Base-by-base conservation (phyloP, 1,140 invertebrate genomes). In the Monomorium pharaonis region DNA sequence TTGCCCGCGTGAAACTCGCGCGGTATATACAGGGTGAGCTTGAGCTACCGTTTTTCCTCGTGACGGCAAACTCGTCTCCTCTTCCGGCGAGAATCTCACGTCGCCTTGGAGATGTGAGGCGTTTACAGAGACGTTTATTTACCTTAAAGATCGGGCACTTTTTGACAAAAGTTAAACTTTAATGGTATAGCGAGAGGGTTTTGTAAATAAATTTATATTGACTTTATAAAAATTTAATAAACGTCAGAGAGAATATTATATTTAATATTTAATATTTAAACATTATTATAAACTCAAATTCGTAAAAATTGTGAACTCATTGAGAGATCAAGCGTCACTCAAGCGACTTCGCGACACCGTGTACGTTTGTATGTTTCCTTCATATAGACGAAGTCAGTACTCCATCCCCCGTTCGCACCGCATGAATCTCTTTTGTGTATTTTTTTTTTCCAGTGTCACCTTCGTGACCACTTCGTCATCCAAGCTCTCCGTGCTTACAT, bases 391-490 rank as follows among this genome's bases (percentile, higher is more conserved):
- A 47, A 84, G 70, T 62, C 42, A 47, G 58, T 51, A 51, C 42
- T 47, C 16, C 21, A 44, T 16, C 37, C 16, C 6, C 14, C 42
- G 7, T 49, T 72, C 3, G 56, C 30, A n/a, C 21, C 18, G 33
- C 58, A 24, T 44, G 56, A 70, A 7, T 18, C 16, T 65, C 42
- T 16, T 12, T 49, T 37, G 30, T 58, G 7, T 1, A 10, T 0
- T 37, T 47, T 60, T 83, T 67, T 80, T 67, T 37, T 27, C n/a
- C 70, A 10, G 6, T 42, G 81, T 81, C 77, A 63, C 18, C 24
- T 60, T 81, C 67, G 56, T 74, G 56, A 84, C 37, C 78, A 86
- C 85, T 86, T 86, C 56, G 58, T 86, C 78, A 86, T 86, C 67
- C 77, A 27, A 78, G 54, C 33, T 30, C n/a, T 47, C 77, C 12